Conservation (phyloP, 1,140 invertebrate species). For the Bombus picipes region DNA sequence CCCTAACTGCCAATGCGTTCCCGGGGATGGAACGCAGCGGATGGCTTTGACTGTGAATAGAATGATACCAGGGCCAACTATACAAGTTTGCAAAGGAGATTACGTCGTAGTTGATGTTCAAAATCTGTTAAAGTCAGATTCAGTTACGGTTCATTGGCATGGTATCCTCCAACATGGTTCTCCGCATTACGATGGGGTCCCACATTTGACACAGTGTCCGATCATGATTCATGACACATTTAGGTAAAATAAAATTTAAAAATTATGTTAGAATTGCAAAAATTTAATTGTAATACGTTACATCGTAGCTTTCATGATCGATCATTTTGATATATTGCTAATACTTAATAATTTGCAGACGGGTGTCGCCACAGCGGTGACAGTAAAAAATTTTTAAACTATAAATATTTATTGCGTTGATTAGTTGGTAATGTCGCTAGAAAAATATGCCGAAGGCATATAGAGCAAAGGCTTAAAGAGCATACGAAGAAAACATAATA, state of each 20-base stretch:
- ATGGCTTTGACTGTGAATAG: constrained; percentile 84
- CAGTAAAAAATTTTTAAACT: too few species aligned
- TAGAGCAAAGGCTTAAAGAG: background rate
- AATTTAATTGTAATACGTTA: background rate
- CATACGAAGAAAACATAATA: background rate
- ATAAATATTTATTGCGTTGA: too few species aligned
- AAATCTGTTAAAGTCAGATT: constrained; percentile 91
- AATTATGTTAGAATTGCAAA: background rate
- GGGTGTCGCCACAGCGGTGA: too few species aligned
- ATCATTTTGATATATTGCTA: background rate
- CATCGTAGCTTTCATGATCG: background rate
- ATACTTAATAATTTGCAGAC: too few species aligned
- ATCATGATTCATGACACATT: constrained; percentile 92
- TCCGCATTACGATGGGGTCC: constrained; percentile 95
- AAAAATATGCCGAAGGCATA: too few species aligned
- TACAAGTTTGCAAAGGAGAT: constrained; percentile 90
- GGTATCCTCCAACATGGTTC: constrained; percentile 90
- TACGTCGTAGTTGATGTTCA: constrained; percentile 92
- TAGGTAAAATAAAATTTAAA: constrained; percentile 80
- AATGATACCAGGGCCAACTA: constrained; percentile 84
- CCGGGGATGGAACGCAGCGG: constrained; percentile 83
- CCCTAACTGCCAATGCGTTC: constrained; percentile 84
- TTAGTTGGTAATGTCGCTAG: too few species aligned
- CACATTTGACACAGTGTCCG: constrained; percentile 95
- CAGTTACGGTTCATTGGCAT: constrained; percentile 94